Evolutionary conservation across 2,797 vertebrate genomes (phyloP).

Genomic region (Yasuhikotakia modesta): DNA sequence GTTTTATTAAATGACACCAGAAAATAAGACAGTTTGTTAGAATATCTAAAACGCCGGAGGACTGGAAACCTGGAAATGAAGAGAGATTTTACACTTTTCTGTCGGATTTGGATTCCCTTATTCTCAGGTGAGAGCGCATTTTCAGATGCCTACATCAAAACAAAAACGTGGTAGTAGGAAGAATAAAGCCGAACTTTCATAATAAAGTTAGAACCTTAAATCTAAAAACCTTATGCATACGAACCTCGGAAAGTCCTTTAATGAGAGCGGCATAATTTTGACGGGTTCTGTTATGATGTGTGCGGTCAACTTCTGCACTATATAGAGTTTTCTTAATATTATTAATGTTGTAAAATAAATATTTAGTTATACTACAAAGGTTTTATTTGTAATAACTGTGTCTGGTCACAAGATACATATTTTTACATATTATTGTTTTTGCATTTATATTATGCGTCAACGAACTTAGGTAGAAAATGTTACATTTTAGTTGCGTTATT

Average conservation of each 20-base stretch:
- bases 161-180: not conserved
- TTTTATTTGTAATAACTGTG: too few species aligned
- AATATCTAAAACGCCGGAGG: conserved; percentile 61
- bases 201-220: too few species aligned
- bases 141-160: conserved; percentile 1
- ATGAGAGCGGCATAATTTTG: too few species aligned
- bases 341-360: too few species aligned
- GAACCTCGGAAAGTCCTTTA: not conserved
- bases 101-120: conserved; percentile 78
- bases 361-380: too few species aligned
- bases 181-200: not conserved
- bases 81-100: conserved; percentile 77
- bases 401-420: too few species aligned
- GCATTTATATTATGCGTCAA: too few species aligned
- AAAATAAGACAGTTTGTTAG: conserved; percentile 42
- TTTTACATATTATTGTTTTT: too few species aligned
- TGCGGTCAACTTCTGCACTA: too few species aligned
- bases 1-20: conserved; percentile 47
- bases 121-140: conserved; percentile 75
- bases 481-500: not conserved
- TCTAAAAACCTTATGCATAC: not conserved
- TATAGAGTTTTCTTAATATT: too few species aligned
- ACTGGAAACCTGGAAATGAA: conserved; percentile 83
- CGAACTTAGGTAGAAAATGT: too few species aligned
- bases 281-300: not conserved